Base-by-base conservation (phyloP, 2,797 vertebrate species). In the Atherinosoma microstoma region DNA sequence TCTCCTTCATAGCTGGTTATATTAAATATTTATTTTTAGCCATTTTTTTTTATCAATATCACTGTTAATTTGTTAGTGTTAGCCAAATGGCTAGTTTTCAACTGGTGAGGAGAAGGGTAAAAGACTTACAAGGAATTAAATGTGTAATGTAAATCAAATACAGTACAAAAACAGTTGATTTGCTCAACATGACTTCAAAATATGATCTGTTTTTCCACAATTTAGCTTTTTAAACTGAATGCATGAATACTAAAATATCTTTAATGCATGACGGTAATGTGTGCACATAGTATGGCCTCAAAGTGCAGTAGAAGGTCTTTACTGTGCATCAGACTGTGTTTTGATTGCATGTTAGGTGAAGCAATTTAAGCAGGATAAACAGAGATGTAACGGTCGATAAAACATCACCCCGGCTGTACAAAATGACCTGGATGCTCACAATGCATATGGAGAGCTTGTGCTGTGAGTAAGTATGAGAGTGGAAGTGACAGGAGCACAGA, bases 401-500 rank as follows among this genome's bases (percentile, higher is more conserved):
- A 15, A 57, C 40, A 65, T 80, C 74, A 83, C 71, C 71, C 62
- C 65, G 4, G 68, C 73, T 45, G 56, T 32, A 1, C 54, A 30
- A 15, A 57, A 58, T 30, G 32, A 65, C 40, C 6, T 30, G 54
- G 29, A 57, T 15, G 54, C 54, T 30, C 54, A 30, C 54, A 32
- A 57, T 8, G 24, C 54, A 18, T 30, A 15, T 15, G 15, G n/a
- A 57, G 42, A 9, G 32, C 32, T 63, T 68, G 49, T 72, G 30
- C n/a, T 15, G 60, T 45, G 38, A 4, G 58, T 58, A 63, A 29
- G 51, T 20, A 27, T 2, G 49, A 68, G 65, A 34, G 47, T 20
- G 38, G 63, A 70, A 67, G 29, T 70, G 82, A 80, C 70, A 79
- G 69, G 13, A 70, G 63, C 49, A 29, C 45, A 73, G 54, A 45